Conservation (phyloP, 2,113 vertebrate genomes). For the human region DNA sequence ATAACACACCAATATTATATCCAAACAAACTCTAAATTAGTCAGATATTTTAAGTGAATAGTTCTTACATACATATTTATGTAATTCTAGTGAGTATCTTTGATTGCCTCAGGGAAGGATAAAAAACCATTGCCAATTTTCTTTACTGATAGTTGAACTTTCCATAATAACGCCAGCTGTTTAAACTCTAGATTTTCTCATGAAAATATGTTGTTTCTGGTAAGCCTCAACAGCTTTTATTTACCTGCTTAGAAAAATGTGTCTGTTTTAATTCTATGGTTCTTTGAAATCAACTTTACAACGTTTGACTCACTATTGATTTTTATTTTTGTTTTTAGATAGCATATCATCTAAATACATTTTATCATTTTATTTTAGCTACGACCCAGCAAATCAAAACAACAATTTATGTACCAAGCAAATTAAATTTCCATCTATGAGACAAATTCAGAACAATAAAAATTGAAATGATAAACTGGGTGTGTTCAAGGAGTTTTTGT, state of each 20-base stretch:
- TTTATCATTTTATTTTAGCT: conserved; percentile 20
- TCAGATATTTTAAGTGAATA: conserved; percentile 36
- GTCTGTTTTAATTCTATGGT: not conserved
- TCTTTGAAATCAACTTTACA: conserved; percentile 32
- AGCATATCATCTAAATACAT: conserved; percentile 17
- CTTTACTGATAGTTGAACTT: conserved; percentile 50
- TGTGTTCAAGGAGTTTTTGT: conserved; percentile 3
- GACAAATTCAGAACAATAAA: conserved; percentile 45
- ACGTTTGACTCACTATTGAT: conserved; percentile 46
- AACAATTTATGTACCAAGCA: conserved; percentile 14
- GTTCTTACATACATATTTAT: conserved; percentile 6
- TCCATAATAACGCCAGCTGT: not conserved
- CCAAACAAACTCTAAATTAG: conserved; percentile 40
- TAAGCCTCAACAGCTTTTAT: conserved; percentile 28
- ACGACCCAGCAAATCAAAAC: conserved; percentile 41
- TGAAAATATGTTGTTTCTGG: conserved; percentile 35
- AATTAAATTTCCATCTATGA: conserved; percentile 26
- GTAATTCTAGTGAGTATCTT: conserved; percentile 49
- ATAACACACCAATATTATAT: conserved; percentile 53
- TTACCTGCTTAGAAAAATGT: conserved; percentile 35
- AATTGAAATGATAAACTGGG: conserved; percentile 42
- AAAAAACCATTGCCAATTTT: conserved; percentile 22
- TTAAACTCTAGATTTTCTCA: conserved; percentile 57
- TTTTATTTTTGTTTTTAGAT: conserved; percentile 42
- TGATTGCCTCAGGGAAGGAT: conserved; percentile 52